Conservation (phyloP, 1,140 invertebrate genomes). For the Gonioctena quinquepunctata region DNA sequence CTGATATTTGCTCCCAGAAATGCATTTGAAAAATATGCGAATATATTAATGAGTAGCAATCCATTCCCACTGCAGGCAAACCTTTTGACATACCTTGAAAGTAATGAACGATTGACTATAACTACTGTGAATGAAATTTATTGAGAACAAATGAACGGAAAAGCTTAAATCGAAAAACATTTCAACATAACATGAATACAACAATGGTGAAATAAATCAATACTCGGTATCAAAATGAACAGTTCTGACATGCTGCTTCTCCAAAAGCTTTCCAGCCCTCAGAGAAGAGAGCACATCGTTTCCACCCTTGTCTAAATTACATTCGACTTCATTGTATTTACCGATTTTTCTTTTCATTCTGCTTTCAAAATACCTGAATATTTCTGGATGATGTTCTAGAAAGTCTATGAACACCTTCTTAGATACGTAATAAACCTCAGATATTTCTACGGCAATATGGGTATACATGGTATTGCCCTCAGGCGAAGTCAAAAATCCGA, state of each 20-base stretch:
- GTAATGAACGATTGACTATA: no score
- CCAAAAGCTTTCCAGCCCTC: not conserved
- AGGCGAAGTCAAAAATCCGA: constrained; percentile 11
- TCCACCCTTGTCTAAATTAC: not conserved
- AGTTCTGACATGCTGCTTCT: not conserved
- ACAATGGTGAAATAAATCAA: no score
- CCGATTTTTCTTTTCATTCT: not conserved
- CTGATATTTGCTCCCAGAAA: no score
- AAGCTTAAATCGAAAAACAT: no score
- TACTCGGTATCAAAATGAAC: no score
- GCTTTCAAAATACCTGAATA: constrained; percentile 11
- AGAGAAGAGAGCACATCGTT: not conserved
- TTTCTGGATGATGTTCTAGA: constrained; percentile 11
- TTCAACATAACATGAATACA: no score
- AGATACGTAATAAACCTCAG: constrained; percentile 24
- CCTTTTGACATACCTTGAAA: no score
- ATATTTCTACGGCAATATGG: constrained; percentile 26
- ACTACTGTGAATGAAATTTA: no score
- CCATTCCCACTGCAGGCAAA: no score
- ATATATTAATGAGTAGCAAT: no score
- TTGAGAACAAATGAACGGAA: no score
- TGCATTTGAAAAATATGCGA: no score
- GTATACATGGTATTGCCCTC: not conserved
- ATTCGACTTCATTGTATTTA: constrained; percentile 3
- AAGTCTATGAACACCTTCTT: constrained; percentile 12